These are phyloP conservation scores for Trogon melanurus DNA, from an alignment of 2,113 vertebrate species.

Conservation along the genomic window DNA sequence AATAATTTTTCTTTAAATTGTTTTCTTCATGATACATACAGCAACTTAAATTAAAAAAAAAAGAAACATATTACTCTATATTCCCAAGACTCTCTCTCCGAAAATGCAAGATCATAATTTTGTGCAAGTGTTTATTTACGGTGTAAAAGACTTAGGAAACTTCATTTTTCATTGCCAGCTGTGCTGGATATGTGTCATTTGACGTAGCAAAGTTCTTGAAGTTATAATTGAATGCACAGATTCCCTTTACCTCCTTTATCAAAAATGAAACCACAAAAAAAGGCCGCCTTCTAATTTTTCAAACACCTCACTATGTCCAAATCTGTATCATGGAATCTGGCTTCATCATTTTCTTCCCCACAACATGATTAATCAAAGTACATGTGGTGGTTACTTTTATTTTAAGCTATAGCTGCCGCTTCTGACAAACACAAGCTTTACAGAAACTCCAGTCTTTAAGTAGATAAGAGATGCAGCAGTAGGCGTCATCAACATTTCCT, in stretches of 20 bases:
- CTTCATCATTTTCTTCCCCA: neutral
- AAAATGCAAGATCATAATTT: neutral
- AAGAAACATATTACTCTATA: neutral
- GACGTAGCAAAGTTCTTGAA: neutral
- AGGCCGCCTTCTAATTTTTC: neutral
- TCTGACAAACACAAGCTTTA: neutral
- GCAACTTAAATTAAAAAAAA: neutral
- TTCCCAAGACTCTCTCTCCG: neutral
- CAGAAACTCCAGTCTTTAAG: neutral
- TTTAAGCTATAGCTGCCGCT: neutral
- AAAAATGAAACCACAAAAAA: neutral
- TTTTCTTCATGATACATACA: neutral
- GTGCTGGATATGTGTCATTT: neutral
- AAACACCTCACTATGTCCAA: fast-evolving
- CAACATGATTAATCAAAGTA: neutral
- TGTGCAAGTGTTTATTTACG: neutral
- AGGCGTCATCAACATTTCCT: neutral
- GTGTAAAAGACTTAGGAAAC: neutral
- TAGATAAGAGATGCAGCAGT: neutral
- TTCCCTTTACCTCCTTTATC: neutral
- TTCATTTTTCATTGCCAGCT: neutral
- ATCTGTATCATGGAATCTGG: neutral
- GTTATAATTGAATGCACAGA: neutral
- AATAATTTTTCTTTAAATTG: neutral
- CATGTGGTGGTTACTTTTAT: neutral